A percentile compares a stretch with the other conserved stretches of the same genome.
These are phyloP conservation scores for Troides helena DNA, from an alignment of 2,888 invertebrate species.

Conservation along the genomic window DNA sequence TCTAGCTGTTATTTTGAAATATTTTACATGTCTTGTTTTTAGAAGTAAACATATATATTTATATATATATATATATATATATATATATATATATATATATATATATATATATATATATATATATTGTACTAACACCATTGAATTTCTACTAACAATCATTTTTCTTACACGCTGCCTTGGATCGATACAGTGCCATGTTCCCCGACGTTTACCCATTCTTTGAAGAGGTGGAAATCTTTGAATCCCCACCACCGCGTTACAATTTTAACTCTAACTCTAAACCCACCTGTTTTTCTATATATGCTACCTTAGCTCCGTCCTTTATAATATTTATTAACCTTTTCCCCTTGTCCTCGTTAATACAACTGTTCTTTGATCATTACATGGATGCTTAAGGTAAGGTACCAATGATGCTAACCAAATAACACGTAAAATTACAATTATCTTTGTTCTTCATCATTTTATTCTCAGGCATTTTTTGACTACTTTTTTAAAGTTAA, in stretches of 20 bases:
- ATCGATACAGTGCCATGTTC: conserved; percentile 53
- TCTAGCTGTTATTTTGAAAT: too few species aligned
- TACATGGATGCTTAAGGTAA: conserved; percentile 25
- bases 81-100: too few species aligned
- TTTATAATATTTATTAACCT: conserved; percentile 20
- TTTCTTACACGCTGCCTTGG: conserved; percentile 62
- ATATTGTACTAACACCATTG: not conserved
- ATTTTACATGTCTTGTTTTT: too few species aligned
- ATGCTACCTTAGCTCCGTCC: conserved; percentile 29
- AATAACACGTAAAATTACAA: too few species aligned
- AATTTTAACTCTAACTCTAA: conserved; percentile 44
- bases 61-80: too few species aligned
- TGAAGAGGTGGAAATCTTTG: conserved; percentile 61
- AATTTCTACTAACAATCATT: conserved; percentile 27
- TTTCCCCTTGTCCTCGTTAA: conserved; percentile 5
- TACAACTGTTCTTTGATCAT: conserved; percentile 1
- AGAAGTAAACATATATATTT: too few species aligned
- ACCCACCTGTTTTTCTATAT: conserved; percentile 3
- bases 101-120: too few species aligned
- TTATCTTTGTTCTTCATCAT: too few species aligned
- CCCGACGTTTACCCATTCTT: conserved; percentile 65
- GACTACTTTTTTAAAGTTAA: too few species aligned
- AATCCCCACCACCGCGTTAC: conserved; percentile 66
- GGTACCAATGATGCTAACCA: not conserved
- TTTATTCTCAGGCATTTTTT: too few species aligned